Base-by-base conservation (phyloP, 1,140 invertebrate genomes). In the Adelges cooleyi region DNA sequence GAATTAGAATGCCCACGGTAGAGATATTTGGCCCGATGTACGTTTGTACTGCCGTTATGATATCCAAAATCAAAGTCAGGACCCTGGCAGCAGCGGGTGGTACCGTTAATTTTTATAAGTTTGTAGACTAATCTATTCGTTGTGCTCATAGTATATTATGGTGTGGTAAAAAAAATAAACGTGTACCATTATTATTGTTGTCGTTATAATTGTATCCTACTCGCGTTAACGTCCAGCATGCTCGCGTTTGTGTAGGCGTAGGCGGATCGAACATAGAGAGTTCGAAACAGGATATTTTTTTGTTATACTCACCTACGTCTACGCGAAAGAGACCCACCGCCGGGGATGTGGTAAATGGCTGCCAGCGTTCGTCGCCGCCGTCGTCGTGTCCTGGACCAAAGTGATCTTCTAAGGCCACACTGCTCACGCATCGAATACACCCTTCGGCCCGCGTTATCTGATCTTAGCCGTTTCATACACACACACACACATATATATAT, bases 361-460 rank as follows among this genome's bases (percentile, higher is more conserved):
- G 11, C 23, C 42, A 46, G 27, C 6, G 10, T 9, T 36, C 56
- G 56, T 8, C 40, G 15, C n/a, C 40, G 11, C 46, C 42, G 17
- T 62, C 42, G 42, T 33, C 29, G 29, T 33, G 25, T 27, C 44
- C n/a, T 11, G 27, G 40, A 59, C 38, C 29, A 33, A 11, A 33
- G 29, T 33, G 29, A 46, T 62, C 56, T 18, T 48, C 56, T 62
- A 22, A 62, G 56, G 56, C 56, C 56, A 62, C 44, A 62, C 56
- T 46, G 46, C 56, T 62, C 56, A 62, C 56, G 56, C 56, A 17
- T 25, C 42, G n/a, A 62, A 48, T 48, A 62, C 25, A 62, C 56
- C 56, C 56, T 13, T 62, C 56, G 56, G 56, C 56, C 42, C 17
- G 40, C 17, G 56, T 48, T 62, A 62, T 62, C 56, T 48, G 56